These are phyloP conservation scores for Mystacornis crossleyi DNA, from an alignment of 2,113 vertebrate genomes.

Conservation along the genomic window DNA sequence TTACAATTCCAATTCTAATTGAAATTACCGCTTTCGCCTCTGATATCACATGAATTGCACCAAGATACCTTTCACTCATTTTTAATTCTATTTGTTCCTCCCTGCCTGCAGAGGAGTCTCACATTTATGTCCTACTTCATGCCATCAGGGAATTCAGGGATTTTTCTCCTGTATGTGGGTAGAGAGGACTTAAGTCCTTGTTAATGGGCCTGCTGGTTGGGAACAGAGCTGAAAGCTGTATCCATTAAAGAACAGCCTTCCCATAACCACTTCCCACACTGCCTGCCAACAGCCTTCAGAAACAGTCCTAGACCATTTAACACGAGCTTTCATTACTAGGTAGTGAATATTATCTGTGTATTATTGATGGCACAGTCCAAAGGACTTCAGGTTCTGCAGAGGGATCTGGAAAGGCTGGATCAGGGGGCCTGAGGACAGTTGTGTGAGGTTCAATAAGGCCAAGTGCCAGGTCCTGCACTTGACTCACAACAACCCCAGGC, in stretches of 20 bases:
- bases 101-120: background rate
- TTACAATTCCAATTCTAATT: background rate
- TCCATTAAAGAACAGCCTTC: background rate
- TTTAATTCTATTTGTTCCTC: background rate
- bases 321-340: background rate
- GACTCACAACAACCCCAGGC: background rate
- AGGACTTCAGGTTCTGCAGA: background rate
- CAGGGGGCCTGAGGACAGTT: accelerated
- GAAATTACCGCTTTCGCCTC: background rate
- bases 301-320: background rate
- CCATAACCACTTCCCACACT: background rate
- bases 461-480: background rate
- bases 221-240: background rate
- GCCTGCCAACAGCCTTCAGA: background rate
- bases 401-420: background rate
- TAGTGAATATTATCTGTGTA: background rate
- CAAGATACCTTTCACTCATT: background rate
- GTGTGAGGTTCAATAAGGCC: background rate
- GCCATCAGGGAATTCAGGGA: background rate
- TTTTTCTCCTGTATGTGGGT: background rate
- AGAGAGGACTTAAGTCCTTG: background rate
- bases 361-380: background rate
- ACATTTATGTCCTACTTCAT: background rate
- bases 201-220: background rate
- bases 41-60: background rate